These are phyloP conservation scores for Harpagifer antarcticus DNA, from an alignment of 2,797 vertebrate genomes.

Conservation along the genomic window DNA sequence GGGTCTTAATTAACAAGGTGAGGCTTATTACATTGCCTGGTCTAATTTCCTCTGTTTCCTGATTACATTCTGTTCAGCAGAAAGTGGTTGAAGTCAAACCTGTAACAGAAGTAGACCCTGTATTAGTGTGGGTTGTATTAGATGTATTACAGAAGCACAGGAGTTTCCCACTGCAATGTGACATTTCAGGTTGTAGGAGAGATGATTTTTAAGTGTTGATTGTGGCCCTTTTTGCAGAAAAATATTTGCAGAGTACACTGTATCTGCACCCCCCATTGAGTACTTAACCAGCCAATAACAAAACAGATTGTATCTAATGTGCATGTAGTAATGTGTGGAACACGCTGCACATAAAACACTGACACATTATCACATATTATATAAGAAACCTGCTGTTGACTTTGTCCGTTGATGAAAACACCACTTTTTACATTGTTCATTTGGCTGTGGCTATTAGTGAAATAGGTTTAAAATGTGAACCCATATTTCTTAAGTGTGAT, in stretches of 20 bases:
- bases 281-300: background rate
- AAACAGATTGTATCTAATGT: too few relatives aligned
- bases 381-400: background rate
- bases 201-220: background rate
- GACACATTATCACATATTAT: too few relatives aligned
- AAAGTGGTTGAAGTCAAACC: background rate
- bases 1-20: conserved; percentile 28
- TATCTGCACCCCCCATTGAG: background rate
- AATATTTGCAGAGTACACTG: background rate
- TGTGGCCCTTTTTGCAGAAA: background rate
- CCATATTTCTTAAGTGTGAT: background rate
- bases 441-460: background rate
- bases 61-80: background rate
- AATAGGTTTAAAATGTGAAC: background rate
- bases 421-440: background rate
- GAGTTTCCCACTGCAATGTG: background rate
- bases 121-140: conserved; percentile 3
- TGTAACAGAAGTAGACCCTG: background rate
- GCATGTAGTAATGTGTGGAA: too few relatives aligned
- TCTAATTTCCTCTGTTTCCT: conserved; percentile 26
- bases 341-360: too few relatives aligned
- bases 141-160: background rate
- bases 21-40: background rate
- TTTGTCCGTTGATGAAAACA: background rate
- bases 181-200: background rate